Conservation (phyloP, 1,140 invertebrate species). For the Eulimnadia texana region DNA sequence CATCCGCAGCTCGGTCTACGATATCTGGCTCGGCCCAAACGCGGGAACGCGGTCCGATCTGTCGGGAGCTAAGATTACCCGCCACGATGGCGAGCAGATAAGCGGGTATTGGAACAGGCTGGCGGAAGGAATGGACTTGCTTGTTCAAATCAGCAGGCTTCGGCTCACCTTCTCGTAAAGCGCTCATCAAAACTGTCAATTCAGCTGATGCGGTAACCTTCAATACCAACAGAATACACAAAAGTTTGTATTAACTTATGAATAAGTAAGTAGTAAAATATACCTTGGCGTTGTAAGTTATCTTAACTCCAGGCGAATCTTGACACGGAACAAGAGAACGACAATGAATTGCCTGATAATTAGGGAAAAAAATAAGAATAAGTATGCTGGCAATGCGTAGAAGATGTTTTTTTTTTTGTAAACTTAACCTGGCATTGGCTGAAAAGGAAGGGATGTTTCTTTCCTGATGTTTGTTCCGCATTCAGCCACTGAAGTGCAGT, state of each 20-base stretch:
- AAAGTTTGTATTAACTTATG: neutral
- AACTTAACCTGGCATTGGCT: constrained; percentile 69
- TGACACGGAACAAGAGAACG: constrained; percentile 81
- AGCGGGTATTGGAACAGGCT: constrained; percentile 57
- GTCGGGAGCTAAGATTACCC: constrained; percentile 58
- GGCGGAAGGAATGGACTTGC: constrained; percentile 47
- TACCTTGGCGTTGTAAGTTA: constrained; percentile 68
- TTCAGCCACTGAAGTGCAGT: constrained; percentile 80
- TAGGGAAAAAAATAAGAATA: too few species aligned
- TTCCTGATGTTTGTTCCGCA: constrained; percentile 72
- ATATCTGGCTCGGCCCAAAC: constrained; percentile 83
- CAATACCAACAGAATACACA: constrained; percentile 15
- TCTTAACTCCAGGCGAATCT: constrained; percentile 84
- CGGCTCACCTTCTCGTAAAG: constrained; percentile 40
- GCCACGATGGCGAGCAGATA: constrained; percentile 74
- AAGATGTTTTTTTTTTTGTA: constrained; percentile 10
- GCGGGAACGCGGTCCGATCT: constrained; percentile 58
- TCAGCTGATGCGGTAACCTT: constrained; percentile 56
- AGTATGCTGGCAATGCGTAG: too few species aligned
- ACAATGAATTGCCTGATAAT: constrained; percentile 66
- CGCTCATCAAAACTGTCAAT: constrained; percentile 80
- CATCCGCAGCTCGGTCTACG: constrained; percentile 66
- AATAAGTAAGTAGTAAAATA: neutral
- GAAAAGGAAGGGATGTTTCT: constrained; percentile 75
- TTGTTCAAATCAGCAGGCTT: constrained; percentile 26